Conservation (phyloP, 64 coral and sea anemone species). For the Hydrozoanthus tunicans region DNA sequence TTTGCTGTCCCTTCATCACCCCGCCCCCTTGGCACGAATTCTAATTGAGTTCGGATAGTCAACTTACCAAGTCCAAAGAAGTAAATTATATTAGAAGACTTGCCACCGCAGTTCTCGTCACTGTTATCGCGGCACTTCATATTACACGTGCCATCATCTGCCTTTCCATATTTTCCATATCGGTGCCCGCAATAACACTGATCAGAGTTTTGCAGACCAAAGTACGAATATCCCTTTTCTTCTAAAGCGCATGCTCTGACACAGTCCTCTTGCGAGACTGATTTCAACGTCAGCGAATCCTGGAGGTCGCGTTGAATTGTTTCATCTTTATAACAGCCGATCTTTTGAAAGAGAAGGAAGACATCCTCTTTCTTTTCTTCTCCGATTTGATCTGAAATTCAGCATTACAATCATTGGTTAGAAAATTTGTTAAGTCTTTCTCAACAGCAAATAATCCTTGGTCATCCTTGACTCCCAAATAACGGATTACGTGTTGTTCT, state of each 20-base stretch:
- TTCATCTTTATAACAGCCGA: conserved; percentile 91
- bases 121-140: conserved; percentile 85
- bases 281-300: conserved; percentile 55
- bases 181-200: conserved; percentile 89
- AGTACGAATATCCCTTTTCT: conserved; percentile 90
- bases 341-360: conserved; percentile 92
- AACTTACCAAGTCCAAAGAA: conserved; percentile 94
- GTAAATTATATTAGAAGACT: conserved; percentile 88
- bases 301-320: conserved; percentile 67
- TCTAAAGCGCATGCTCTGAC: conserved; percentile 90
- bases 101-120: conserved; percentile 95
- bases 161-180: conserved; percentile 92
- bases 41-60: too few relatives aligned
- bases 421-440: background rate
- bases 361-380: conserved; percentile 96
- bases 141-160: conserved; percentile 80
- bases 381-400: conserved; percentile 68
- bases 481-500: too few relatives aligned
- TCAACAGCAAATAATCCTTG: too few relatives aligned
- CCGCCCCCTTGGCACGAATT: too few relatives aligned
- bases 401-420: background rate
- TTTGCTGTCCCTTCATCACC: too few relatives aligned
- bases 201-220: conserved; percentile 88
- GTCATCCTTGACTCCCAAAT: too few relatives aligned
- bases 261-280: conserved; percentile 95